Base-by-base conservation (phyloP, 1,140 invertebrate species). In the Dryas iulia region DNA sequence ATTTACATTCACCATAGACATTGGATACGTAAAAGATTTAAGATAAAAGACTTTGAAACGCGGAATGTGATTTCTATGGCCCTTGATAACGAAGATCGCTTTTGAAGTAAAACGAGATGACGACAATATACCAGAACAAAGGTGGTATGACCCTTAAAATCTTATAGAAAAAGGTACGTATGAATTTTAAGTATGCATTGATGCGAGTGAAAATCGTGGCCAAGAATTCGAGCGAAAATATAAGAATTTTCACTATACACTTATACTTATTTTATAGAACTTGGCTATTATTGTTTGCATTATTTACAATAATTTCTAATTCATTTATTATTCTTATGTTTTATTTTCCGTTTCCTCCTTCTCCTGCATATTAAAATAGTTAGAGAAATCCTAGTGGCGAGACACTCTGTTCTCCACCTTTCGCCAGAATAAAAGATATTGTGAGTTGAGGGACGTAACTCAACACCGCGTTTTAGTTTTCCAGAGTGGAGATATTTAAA, bases 61-160 rank as follows among this genome's bases (percentile, higher is more conserved):
- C 24, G 30, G 30, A 59, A 59, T 31, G 58, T 39, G 21, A 35
- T 33, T 35, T 35, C 30, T 21, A 14, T 35, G 31, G 33, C 21
- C 21, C 23, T 33, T 35, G 30, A 35, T 11, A 59, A 24, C 26
- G 58, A 59, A 59, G 24, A 59, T 59, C 33, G 58, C 31, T 59
- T 35, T 59, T 23, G 58, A 59, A 59, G 30, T 59, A 33, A 59
- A 57, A 31, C 18, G 57, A 33, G 26, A 59, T 31, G 18, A 35
- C 30, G 30, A 59, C 18, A 59, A 24, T 59, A 33, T 59, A 12
- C 18, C 6, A 35, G 28, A 35, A 33, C 31, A 39, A 59, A 35
- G 23, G 11, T 3, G 4, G 21, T 39, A 47, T 47, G 39, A 47
- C 14, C 18, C 58, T 59, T 59, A 33, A 35, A 33, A 8, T 31